Conservation (phyloP, 2,113 vertebrate species). For the Dascyllus trimaculatus region DNA sequence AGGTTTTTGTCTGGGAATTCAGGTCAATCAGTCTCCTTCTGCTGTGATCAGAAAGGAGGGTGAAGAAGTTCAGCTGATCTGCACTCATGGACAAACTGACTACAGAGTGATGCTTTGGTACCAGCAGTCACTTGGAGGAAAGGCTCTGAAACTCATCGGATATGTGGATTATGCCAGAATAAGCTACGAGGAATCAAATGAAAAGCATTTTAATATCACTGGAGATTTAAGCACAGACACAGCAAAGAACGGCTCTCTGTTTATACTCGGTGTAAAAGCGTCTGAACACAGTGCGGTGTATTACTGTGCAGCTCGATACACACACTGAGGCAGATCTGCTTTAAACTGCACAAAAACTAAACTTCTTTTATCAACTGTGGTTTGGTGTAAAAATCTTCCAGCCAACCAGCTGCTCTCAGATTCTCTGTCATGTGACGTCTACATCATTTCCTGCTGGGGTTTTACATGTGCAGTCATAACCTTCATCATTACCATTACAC, state of each 20-base stretch:
- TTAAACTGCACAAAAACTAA: constrained; percentile 1
- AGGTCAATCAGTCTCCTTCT: not conserved
- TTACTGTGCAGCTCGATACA: constrained; percentile 62
- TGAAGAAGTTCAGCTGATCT: not conserved
- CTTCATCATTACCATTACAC: not conserved
- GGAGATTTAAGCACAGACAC: constrained; percentile 28
- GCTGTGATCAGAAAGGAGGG: not conserved
- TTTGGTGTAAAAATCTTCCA: not conserved
- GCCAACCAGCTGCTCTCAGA: not conserved
- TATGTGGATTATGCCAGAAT: not conserved
- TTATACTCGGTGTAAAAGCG: not conserved
- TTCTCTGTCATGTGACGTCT: constrained; percentile 17
- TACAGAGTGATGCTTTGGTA: constrained; percentile 70
- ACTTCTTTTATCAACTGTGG: not conserved
- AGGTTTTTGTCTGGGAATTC: not conserved
- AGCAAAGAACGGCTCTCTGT: constrained; percentile 37
- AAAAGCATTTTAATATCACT: constrained; percentile 32
- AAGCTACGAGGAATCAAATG: not conserved
- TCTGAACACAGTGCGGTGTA: constrained; percentile 49
- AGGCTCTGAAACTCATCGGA: constrained; percentile 62
- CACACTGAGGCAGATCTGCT: constrained; percentile 27
- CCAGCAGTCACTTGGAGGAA: constrained; percentile 48
- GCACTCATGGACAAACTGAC: constrained; percentile 44
- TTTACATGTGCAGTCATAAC: not conserved
- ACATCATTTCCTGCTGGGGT: constrained; percentile 25